A percentile compares a stretch with the other conserved stretches of the same genome.
Evolutionary conservation across 1,140 invertebrate species (phyloP).

Genomic region (Psix sp.): DNA sequence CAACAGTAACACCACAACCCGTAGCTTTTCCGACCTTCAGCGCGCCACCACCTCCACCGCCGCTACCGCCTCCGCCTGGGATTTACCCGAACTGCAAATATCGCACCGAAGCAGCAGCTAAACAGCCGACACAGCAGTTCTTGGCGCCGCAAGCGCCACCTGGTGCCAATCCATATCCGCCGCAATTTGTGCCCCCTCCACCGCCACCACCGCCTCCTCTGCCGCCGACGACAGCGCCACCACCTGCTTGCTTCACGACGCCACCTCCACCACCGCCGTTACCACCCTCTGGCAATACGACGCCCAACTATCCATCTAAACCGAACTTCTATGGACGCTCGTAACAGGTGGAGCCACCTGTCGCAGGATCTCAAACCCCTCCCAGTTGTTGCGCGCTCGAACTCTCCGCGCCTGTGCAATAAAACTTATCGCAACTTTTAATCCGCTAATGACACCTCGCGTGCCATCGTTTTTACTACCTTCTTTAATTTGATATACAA

Average conservation of each 20-base stretch:
- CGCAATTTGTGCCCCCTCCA: slow-evolving; percentile 64
- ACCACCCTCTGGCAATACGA: background rate
- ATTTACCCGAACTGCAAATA: slow-evolving; percentile 51
- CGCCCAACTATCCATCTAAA: slow-evolving; percentile 7
- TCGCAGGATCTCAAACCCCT: background rate
- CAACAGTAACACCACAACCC: background rate
- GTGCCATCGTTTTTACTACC: too few relatives aligned
- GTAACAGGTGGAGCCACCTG: slow-evolving; percentile 3
- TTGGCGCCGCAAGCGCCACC: slow-evolving; percentile 72
- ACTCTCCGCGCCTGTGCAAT: too few relatives aligned
- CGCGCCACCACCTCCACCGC: slow-evolving; percentile 11
- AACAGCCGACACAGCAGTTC: slow-evolving; percentile 61
- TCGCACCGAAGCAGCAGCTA: slow-evolving; percentile 24
- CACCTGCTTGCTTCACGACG: background rate
- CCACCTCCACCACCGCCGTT: slow-evolving; percentile 15
- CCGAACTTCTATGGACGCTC: slow-evolving; percentile 31
- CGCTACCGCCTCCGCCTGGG: slow-evolving; percentile 36
- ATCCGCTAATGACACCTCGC: too few relatives aligned
- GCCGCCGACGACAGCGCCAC: slow-evolving; percentile 21
- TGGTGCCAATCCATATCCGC: slow-evolving; percentile 74
- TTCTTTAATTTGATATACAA: too few relatives aligned
- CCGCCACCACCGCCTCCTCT: slow-evolving; percentile 57
- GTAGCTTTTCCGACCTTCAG: slow-evolving; percentile 63
- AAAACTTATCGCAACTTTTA: too few relatives aligned
- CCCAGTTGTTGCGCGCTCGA: too few relatives aligned